These are phyloP conservation scores for Hymenochirus boettgeri DNA, from an alignment of 2,113 vertebrate genomes.

Conservation along the genomic window DNA sequence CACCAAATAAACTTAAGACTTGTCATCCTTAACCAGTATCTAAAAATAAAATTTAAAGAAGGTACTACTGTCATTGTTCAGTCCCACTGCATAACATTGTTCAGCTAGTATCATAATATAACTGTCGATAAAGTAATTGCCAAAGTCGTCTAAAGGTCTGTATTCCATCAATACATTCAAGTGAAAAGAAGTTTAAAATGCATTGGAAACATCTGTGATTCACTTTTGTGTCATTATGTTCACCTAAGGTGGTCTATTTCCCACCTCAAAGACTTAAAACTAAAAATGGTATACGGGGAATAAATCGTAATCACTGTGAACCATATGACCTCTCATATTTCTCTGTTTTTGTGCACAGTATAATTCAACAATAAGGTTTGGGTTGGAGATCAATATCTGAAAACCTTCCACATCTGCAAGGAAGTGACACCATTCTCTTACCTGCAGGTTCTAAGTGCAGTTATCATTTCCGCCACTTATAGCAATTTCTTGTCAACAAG, in stretches of 20 bases:
- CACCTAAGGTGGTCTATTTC: conserved; percentile 5
- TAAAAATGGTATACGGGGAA: conserved; percentile 22
- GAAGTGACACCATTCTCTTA: conserved; percentile 31
- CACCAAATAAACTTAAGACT: too few relatives aligned
- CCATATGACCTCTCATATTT: conserved; percentile 16
- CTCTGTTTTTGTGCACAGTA: conserved; percentile 7
- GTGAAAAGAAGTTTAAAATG: conserved; percentile 15
- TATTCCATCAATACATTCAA: conserved; percentile 1
- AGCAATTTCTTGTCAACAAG: conserved; percentile 22
- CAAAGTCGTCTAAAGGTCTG: background rate
- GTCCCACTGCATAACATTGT: too few relatives aligned
- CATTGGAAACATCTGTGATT: conserved; percentile 25
- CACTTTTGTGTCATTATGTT: conserved; percentile 10
- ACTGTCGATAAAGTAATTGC: conserved; percentile 13
- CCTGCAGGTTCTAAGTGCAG: conserved; percentile 20
- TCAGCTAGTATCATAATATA: background rate
- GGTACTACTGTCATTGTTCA: too few relatives aligned
- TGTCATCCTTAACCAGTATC: too few relatives aligned
- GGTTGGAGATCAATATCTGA: conserved; percentile 33
- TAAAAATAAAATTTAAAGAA: too few relatives aligned
- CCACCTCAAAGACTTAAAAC: conserved; percentile 16
- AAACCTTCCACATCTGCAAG: conserved; percentile 31
- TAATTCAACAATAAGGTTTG: conserved; percentile 26
- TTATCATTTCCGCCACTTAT: conserved; percentile 42
- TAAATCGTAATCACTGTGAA: conserved; percentile 30